Evolutionary conservation across 2,888 invertebrate genomes (phyloP), one percentile per base, ranked within the genome.

Genomic region (Alitta virens): DNA sequence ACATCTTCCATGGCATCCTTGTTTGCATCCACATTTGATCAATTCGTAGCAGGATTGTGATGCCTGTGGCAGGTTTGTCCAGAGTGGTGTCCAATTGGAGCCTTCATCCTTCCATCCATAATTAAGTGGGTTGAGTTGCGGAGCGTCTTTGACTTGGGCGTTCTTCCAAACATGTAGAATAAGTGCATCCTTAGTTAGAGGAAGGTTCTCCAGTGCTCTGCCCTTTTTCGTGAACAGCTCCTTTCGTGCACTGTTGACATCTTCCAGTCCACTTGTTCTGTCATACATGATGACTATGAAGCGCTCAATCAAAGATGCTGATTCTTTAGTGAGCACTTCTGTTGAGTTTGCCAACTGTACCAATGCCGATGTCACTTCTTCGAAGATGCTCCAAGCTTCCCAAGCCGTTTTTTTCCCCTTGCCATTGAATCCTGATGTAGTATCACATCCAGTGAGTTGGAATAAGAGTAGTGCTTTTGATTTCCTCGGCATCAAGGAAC

Each of bases 241-340:
- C 40, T 53, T 50, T 49, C 68, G 54, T 21, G 68, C 69, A 23
- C 56, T 57, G 62, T 71, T 64, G 16, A 69, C 57, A 25, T 26
- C 21, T 21, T 21, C 24, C n/a, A 51, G 27, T 16, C 49, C 50
- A 42, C 62, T 63, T 26, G 61, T 56, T 55, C 59, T 54, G 55
- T 67, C 61, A 57, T 70, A 73, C 46, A 72, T 27, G 24, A 72
- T 55, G 16, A 70, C 60, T 14, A 66, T 64, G 62, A 62, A 70
- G 21, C 63, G 33, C 42, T 71, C 71, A n/a, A n/a, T n/a, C n/a
- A n/a, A n/a, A n/a, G n/a, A n/a, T n/a, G n/a, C n/a, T n/a, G n/a
- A n/a, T n/a, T n/a, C n/a, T n/a, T n/a, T n/a, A n/a, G n/a, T n/a
- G n/a, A n/a, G n/a, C n/a, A n/a, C n/a, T n/a, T n/a, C n/a, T n/a